Evolutionary conservation across 2,113 vertebrate genomes (phyloP).

Genomic region (Ameiurus melas): DNA sequence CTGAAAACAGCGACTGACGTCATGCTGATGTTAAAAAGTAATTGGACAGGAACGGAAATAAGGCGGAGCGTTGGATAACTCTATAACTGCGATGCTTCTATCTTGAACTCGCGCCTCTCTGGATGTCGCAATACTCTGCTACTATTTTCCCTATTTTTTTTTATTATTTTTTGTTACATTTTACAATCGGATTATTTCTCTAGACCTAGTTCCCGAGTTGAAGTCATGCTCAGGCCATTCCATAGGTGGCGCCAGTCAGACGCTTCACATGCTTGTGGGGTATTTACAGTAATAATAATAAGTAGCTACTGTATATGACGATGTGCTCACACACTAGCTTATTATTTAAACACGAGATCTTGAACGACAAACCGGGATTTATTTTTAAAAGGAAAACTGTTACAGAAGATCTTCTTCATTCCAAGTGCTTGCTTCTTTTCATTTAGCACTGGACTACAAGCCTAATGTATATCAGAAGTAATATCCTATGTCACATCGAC

Average conservation of each 20-base stretch:
- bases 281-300: background rate
- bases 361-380: background rate
- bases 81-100: background rate
- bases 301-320: background rate
- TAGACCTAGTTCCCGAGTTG: background rate
- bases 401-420: background rate
- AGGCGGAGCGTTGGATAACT: background rate
- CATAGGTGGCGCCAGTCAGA: background rate
- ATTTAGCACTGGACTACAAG: background rate
- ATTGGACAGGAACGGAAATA: background rate
- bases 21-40: background rate
- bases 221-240: background rate
- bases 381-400: background rate
- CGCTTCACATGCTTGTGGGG: background rate
- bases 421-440: background rate
- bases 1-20: background rate
- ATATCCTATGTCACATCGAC: background rate
- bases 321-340: background rate
- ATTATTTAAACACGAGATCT: background rate
- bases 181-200: background rate
- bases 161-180: too few species aligned
- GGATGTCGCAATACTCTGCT: background rate
- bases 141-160: background rate
- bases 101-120: background rate
- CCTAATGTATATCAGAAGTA: background rate